These are phyloP conservation scores for Drosophila leontia DNA, from an alignment of 1,140 invertebrate species.

Conservation along the genomic window DNA sequence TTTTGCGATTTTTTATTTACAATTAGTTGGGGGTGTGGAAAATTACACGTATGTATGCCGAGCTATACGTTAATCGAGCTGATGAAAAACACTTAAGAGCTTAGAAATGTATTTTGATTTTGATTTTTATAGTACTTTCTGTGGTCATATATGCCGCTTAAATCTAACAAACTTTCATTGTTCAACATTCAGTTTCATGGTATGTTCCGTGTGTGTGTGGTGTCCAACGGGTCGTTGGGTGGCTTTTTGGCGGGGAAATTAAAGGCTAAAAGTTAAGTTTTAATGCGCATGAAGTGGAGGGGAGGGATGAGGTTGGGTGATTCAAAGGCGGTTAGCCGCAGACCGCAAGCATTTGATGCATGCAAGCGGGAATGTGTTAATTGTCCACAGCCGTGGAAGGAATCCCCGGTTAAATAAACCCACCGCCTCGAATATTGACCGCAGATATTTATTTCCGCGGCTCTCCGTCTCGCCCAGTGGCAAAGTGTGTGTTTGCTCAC, in stretches of 20 bases:
- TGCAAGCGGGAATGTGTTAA: conserved; percentile 50
- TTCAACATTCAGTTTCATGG: conserved; percentile 41
- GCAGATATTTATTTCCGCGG: conserved; percentile 41
- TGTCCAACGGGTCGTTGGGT: conserved; percentile 21
- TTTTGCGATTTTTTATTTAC: conserved; percentile 42
- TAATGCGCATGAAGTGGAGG: not conserved
- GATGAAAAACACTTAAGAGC: conserved; percentile 78
- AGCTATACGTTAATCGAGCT: conserved; percentile 53
- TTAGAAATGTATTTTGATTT: conserved; percentile 83
- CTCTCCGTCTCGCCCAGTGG: conserved; percentile 22
- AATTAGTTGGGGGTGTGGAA: conserved; percentile 37
- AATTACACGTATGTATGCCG: conserved; percentile 44
- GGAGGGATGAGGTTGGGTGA: not conserved
- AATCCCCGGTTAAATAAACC: conserved; percentile 34
- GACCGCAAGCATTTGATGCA: conserved; percentile 67
- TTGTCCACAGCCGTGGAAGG: conserved; percentile 52
- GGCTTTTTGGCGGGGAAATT: conserved; percentile 31
- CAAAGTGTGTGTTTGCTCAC: conserved; percentile 29
- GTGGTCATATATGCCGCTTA: conserved; percentile 54
- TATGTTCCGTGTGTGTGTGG: not conserved
- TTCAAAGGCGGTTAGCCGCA: conserved; percentile 67
- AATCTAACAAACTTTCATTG: conserved; percentile 46
- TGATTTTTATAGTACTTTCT: conserved; percentile 51
- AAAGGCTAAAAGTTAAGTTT: conserved; percentile 31
- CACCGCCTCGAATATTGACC: conserved; percentile 16